Conservation (phyloP, 2,797 vertebrate species). For the Taenioides sp. region DNA sequence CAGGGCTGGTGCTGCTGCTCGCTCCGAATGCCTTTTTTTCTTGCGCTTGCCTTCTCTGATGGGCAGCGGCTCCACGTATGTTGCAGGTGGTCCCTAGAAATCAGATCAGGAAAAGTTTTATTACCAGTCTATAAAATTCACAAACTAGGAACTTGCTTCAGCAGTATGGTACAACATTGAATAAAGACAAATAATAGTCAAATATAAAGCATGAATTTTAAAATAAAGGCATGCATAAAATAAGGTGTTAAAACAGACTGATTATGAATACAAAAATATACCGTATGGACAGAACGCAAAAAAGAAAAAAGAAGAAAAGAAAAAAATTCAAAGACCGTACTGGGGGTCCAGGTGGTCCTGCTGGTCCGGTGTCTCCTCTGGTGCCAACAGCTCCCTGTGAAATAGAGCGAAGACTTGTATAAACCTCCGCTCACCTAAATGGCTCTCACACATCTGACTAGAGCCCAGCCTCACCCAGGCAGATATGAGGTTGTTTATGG, state of each 20-base stretch:
- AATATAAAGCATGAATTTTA: too few species aligned
- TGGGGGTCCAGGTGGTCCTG: constrained; percentile 79
- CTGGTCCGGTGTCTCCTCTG: constrained; percentile 79
- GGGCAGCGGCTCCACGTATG: constrained; percentile 75
- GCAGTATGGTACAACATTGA: too few species aligned
- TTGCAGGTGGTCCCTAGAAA: constrained; percentile 80
- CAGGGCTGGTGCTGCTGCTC: constrained; percentile 22
- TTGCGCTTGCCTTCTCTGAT: constrained; percentile 72
- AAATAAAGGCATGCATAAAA: too few species aligned
- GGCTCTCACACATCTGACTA: constrained; percentile 38
- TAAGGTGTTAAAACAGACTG: too few species aligned
- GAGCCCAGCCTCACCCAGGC: constrained; percentile 47
- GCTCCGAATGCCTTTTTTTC: constrained; percentile 58
- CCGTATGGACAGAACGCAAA: too few species aligned
- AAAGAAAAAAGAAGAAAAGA: background rate
- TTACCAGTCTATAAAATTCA: too few species aligned
- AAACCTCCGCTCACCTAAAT: constrained; percentile 52
- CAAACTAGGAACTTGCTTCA: too few species aligned
- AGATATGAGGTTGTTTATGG: constrained; percentile 59
- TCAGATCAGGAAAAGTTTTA: too few species aligned
- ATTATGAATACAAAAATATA: too few species aligned
- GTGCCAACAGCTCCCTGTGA: constrained; percentile 79
- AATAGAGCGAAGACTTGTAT: constrained; percentile 39
- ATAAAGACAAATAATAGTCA: too few species aligned
- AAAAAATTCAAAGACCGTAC: constrained; percentile 67